phyloP scores from a whole-genome alignment of 2,888 invertebrate genomes.

The Idaea dimidiata region DNA sequence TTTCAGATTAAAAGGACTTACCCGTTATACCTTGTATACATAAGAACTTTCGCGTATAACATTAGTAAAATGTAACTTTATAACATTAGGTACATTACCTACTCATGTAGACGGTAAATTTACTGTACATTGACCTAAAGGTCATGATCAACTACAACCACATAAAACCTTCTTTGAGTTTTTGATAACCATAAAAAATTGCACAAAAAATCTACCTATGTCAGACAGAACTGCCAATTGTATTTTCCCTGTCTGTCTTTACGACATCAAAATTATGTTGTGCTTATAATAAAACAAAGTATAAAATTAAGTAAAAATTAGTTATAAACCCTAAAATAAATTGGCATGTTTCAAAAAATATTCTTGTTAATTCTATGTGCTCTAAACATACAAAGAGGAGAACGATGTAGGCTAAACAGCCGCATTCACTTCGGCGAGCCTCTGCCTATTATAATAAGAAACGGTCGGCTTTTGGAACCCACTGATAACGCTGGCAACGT shows the following conservation, averaged over 20 bases:
- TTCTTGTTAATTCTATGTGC: constrained; percentile 55
- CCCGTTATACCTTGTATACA: no score
- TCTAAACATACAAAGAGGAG: constrained; percentile 45
- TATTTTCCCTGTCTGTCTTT: no score
- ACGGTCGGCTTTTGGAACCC: constrained; percentile 58
- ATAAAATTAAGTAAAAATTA: background rate
- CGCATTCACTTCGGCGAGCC: constrained; percentile 59
- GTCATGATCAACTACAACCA: no score
- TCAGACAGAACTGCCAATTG: background rate
- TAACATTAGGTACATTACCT: no score
- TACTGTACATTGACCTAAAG: no score
- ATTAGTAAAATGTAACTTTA: no score
- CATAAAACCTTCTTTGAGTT: background rate
- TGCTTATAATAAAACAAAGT: background rate
- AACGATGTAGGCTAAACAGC: constrained; percentile 53
- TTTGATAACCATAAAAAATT: background rate
- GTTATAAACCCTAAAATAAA: constrained; percentile 5
- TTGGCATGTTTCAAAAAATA: constrained; percentile 45
- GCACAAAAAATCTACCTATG: background rate
- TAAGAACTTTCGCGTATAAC: no score
- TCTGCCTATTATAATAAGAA: constrained; percentile 55
- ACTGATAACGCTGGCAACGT: constrained; percentile 55
- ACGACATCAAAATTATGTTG: background rate
- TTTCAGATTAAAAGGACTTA: no score
- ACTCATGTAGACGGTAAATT: no score